Conservation (phyloP, 2,888 invertebrate species). For the Macroteleia sp. region DNA sequence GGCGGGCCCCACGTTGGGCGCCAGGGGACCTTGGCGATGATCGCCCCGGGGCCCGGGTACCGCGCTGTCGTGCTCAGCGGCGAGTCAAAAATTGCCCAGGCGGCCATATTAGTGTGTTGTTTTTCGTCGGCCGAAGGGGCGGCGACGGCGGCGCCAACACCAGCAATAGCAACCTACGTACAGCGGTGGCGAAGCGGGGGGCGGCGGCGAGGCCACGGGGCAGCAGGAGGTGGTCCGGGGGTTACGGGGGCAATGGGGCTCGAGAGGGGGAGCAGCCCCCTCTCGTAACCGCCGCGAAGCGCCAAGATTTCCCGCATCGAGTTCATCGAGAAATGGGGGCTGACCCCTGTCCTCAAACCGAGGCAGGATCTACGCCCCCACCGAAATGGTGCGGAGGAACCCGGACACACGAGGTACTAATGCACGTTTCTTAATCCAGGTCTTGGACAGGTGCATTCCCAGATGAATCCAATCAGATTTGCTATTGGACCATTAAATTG, state of each 20-base stretch:
- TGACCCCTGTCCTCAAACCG: conserved; percentile 98
- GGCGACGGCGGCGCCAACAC: conserved; percentile 68
- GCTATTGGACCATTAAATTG: too few species aligned
- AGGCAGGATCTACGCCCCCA: conserved; percentile 96
- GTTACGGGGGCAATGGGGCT: conserved; percentile 85
- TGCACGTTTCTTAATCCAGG: background rate
- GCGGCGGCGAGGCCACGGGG: conserved; percentile 65
- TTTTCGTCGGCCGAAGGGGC: conserved; percentile 66
- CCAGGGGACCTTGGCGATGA: conserved; percentile 47
- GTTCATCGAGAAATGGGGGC: conserved; percentile 99
- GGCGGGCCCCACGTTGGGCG: conserved; percentile 36
- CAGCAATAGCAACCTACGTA: conserved; percentile 52
- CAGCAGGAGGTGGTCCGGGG: conserved; percentile 74
- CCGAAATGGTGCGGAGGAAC: conserved; percentile 87
- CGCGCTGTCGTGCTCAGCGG: conserved; percentile 42
- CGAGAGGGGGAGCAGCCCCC: conserved; percentile 87
- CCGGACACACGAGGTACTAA: conserved; percentile 86
- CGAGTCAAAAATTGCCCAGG: conserved; percentile 65
- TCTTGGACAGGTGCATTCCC: background rate
- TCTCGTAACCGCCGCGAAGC: conserved; percentile 86
- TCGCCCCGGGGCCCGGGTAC: conserved; percentile 50
- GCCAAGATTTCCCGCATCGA: conserved; percentile 98
- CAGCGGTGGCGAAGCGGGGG: conserved; percentile 62
- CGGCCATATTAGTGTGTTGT: conserved; percentile 82
- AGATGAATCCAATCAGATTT: too few species aligned